Base-by-base conservation (phyloP, 2,888 invertebrate genomes). In the Dryadula phaetusa region DNA sequence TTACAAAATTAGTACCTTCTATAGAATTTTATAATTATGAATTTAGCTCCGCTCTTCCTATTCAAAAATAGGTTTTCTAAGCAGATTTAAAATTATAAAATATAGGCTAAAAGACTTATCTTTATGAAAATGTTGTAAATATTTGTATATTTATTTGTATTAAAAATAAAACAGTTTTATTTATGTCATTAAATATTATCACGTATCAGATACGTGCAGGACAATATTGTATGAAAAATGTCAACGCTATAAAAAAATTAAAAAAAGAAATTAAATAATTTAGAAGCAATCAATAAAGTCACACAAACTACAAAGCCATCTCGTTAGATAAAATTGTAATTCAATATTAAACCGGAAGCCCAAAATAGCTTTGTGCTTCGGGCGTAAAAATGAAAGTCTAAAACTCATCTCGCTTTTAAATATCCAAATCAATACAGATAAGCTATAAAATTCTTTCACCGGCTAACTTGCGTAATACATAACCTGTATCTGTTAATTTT, bases 1-100 rank as follows among this genome's bases (percentile, higher is more conserved):
- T 56, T 56, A 10, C 3, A 40, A 56, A 37, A 54, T 54, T 54
- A 40, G 37, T 56, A 22, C 22, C n/a, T 28, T 62, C 32, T 37
- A 16, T 61, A 47, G 47, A 54, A 68, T 62, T 42, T 61, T 61
- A 62, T 64, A 65, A 68, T 64, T 56, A 64, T 47, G 20, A 8
- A 46, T 25, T 64, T 60, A 44, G 28, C 37, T 64, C n/a, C n/a
- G 47, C 64, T 64, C 61, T 46, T 61, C 12, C 49, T 32, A 52
- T 49, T 18, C 25, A 44, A 34, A 40, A 64, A 60, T 61, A 37
- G 53, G 54, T 68, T 34, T 58, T 28, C 22, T 28, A 16, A 58
- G n/a, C 25, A 25, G 25, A 12, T 16, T 25, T 42, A 42, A 37
- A 20, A 18, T 3, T 20, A 37, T 56, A 14, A 28, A 25, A 12